Evolutionary conservation across 2,113 vertebrate species (phyloP).

Genomic region (Ceuthmochares aereus): DNA sequence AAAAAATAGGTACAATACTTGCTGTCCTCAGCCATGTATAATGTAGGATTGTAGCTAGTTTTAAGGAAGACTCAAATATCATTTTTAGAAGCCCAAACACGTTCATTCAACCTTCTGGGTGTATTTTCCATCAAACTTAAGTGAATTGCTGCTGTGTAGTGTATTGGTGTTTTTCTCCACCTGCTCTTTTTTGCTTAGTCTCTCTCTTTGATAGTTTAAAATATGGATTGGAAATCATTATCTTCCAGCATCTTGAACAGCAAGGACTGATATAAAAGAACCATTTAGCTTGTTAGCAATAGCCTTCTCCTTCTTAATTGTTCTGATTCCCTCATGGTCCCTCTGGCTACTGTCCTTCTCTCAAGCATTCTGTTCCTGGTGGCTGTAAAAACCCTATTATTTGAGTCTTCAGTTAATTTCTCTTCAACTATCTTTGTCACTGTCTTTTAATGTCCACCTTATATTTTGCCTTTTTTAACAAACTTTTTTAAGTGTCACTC

Average conservation of each 20-base stretch:
- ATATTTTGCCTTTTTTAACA: not conserved
- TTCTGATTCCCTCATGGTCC: not conserved
- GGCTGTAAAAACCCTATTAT: not conserved
- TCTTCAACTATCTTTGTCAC: not conserved
- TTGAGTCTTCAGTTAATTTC: not conserved
- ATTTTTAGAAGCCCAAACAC: not conserved
- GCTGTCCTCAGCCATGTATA: not conserved
- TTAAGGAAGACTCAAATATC: not conserved
- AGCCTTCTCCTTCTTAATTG: not conserved
- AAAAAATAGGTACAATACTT: not conserved
- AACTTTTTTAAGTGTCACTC: not conserved
- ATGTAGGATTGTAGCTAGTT: not conserved
- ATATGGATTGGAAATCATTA: not conserved
- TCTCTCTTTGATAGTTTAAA: slow-evolving; percentile 6
- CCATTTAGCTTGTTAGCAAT: not conserved
- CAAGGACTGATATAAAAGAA: not conserved
- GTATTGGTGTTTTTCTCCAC: not conserved
- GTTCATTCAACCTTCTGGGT: not conserved
- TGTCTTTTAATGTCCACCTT: not conserved
- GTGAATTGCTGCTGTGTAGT: not conserved
- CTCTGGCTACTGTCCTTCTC: not conserved
- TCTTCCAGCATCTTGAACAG: not conserved
- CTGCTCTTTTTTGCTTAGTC: not conserved
- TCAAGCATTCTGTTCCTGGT: not conserved
- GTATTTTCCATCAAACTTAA: not conserved